A percentile compares a stretch with the other conserved stretches of the same genome.
Conservation (phyloP, 2,113 vertebrate genomes). For the Notiomystis cincta region DNA sequence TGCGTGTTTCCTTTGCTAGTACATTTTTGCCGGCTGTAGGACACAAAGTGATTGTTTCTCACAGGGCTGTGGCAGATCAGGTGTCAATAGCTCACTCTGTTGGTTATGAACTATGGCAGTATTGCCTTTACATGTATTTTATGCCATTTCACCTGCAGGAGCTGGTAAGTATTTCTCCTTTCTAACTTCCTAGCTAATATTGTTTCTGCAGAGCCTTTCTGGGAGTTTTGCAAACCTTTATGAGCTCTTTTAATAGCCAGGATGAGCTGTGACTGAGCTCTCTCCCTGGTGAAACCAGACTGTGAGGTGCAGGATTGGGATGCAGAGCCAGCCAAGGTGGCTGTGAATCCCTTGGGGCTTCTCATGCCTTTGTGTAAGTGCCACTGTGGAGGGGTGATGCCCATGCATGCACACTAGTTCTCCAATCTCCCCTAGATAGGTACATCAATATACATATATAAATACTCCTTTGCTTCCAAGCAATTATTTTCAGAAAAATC, state of each 20-base stretch:
- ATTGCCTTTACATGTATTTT: neutral
- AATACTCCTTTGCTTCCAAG: neutral
- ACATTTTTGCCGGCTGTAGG: neutral
- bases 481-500: neutral
- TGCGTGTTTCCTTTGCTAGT: neutral
- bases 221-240: neutral
- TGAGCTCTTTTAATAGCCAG: neutral
- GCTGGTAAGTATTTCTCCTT: neutral
- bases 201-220: neutral
- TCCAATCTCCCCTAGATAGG: neutral
- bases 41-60: neutral
- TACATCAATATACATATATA: neutral
- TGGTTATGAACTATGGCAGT: neutral
- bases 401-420: neutral
- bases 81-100: neutral
- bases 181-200: neutral
- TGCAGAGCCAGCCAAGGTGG: neutral
- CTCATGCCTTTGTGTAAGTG: fast-evolving
- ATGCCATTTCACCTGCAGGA: neutral
- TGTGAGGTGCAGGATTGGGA: neutral
- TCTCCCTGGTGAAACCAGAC: neutral
- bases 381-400: no score
- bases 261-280: neutral
- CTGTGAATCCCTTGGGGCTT: fast-evolving
- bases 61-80: neutral